Conservation (phyloP, 2,797 vertebrate genomes). For the Spinibarbus caldwelli region DNA sequence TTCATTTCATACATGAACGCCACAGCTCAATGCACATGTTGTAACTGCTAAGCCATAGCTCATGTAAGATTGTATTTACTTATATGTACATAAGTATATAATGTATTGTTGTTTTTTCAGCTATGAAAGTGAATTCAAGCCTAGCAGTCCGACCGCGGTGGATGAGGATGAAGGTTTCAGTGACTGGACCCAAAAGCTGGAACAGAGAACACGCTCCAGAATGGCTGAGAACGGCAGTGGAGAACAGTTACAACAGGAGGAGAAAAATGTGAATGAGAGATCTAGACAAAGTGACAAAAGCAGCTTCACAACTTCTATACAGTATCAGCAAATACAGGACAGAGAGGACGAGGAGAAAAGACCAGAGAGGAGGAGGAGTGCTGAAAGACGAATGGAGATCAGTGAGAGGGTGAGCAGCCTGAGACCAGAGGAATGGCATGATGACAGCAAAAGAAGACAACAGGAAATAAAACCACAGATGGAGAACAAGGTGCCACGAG, state of each 20-base stretch:
- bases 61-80: background rate
- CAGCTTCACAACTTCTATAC: conserved; percentile 28
- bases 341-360: conserved; percentile 59
- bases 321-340: conserved; percentile 49
- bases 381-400: conserved; percentile 26
- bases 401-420: conserved; percentile 57
- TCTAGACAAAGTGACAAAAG: conserved; percentile 34
- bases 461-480: conserved; percentile 56
- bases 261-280: conserved; percentile 59
- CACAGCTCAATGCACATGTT: background rate
- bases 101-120: conserved; percentile 62
- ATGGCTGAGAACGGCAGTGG: conserved; percentile 65
- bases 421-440: conserved; percentile 58
- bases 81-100: background rate
- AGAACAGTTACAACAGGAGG: conserved; percentile 55
- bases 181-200: conserved; percentile 89
- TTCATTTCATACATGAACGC: background rate
- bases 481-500: conserved; percentile 62
- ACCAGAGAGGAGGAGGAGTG: conserved; percentile 67
- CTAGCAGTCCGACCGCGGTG: conserved; percentile 71
- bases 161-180: conserved; percentile 96
- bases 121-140: conserved; percentile 74
- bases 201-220: conserved; percentile 74
- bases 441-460: conserved; percentile 57
- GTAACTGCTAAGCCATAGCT: background rate